Evolutionary conservation across 2,797 vertebrate genomes (phyloP).

Genomic region (Rhadinocentrus ornatus): DNA sequence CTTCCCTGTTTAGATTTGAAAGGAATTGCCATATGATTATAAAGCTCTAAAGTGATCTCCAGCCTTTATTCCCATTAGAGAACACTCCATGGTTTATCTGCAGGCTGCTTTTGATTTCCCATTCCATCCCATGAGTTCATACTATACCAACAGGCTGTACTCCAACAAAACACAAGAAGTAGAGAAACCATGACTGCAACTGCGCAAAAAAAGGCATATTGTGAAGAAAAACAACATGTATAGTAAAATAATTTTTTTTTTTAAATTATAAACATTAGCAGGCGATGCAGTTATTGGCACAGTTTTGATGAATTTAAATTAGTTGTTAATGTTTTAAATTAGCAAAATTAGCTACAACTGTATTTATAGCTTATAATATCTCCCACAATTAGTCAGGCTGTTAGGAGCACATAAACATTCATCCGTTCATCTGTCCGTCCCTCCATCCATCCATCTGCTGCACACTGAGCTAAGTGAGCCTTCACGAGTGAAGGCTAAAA

Average conservation of each 20-base stretch:
- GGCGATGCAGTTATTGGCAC: background rate
- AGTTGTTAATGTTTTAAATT: background rate
- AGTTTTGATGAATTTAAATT: background rate
- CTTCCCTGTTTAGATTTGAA: slow-evolving; percentile 34
- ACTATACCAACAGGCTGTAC: slow-evolving; percentile 44
- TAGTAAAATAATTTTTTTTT: too few relatives aligned
- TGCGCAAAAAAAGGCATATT: slow-evolving; percentile 9
- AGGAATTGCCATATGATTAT: slow-evolving; percentile 51
- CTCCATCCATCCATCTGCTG: too few relatives aligned
- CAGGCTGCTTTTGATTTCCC: slow-evolving; percentile 68
- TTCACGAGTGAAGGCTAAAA: too few relatives aligned
- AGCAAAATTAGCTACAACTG: too few relatives aligned
- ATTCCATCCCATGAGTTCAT: slow-evolving; percentile 60
- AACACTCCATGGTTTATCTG: slow-evolving; percentile 61
- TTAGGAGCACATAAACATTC: too few relatives aligned
- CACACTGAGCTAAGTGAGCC: too few relatives aligned
- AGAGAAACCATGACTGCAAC: slow-evolving; percentile 50
- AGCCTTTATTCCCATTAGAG: slow-evolving; percentile 41
- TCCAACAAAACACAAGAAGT: slow-evolving; percentile 40
- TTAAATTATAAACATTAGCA: too few relatives aligned
- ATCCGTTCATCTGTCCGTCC: too few relatives aligned
- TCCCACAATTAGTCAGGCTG: too few relatives aligned
- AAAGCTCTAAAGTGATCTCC: slow-evolving; percentile 49
- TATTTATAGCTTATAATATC: too few relatives aligned
- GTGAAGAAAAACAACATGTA: too few relatives aligned